These are phyloP conservation scores for Acarapis woodi DNA, from an alignment of 1,140 invertebrate species.

Conservation along the genomic window DNA sequence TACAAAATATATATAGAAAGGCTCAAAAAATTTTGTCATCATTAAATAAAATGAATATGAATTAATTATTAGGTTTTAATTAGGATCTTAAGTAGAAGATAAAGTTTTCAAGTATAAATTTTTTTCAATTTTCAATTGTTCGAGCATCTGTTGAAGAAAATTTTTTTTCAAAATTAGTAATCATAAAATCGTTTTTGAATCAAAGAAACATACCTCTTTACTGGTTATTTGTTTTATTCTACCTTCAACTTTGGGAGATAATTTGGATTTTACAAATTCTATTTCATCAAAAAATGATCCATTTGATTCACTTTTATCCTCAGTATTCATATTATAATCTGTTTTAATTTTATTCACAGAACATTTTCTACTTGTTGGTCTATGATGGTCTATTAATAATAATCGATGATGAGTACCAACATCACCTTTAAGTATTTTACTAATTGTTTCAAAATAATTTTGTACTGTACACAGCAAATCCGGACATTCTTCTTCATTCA, in stretches of 20 bases:
- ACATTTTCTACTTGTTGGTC: constrained; percentile 41
- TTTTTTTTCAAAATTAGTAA: too few species aligned
- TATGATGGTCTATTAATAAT: constrained; percentile 41
- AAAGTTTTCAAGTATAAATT: too few species aligned
- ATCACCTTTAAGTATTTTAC: constrained; percentile 36
- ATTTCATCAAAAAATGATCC: constrained; percentile 28
- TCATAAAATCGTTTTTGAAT: too few species aligned
- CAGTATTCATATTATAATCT: background rate
- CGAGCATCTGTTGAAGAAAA: too few species aligned
- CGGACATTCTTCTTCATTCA: constrained; percentile 47
- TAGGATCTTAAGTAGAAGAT: too few species aligned
- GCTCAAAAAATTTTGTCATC: too few species aligned
- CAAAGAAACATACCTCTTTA: too few species aligned
- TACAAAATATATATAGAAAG: too few species aligned
- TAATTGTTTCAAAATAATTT: constrained; percentile 61
- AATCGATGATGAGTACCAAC: constrained; percentile 48
- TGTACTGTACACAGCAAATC: constrained; percentile 46
- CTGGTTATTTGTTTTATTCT: constrained; percentile 23
- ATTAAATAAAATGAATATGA: too few species aligned
- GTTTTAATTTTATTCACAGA: background rate
- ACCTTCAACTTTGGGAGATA: constrained; percentile 39
- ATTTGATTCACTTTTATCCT: background rate
- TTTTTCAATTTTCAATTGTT: too few species aligned
- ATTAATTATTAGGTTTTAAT: too few species aligned
- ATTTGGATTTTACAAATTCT: constrained; percentile 36